Evolutionary conservation across 2,888 invertebrate species (phyloP).

Genomic region (Protophormia terraenovae): DNA sequence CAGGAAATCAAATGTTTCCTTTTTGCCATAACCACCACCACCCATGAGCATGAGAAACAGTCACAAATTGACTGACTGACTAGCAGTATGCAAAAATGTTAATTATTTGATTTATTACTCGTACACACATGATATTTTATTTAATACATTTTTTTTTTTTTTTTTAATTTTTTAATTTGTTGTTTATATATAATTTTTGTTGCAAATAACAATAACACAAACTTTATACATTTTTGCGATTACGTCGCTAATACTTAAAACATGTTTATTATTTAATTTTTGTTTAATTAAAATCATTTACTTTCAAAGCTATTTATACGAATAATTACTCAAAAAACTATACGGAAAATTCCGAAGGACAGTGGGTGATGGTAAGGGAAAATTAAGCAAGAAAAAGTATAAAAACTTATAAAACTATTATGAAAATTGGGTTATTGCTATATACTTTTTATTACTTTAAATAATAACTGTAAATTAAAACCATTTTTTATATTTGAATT

Average conservation of each 20-base stretch:
- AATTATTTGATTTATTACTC: slow-evolving; percentile 10
- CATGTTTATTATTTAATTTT: slow-evolving; percentile 58
- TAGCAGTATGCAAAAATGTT: neutral
- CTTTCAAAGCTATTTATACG: slow-evolving; percentile 38
- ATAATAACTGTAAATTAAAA: neutral
- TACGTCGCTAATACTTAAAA: slow-evolving; percentile 29
- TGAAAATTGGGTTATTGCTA: neutral
- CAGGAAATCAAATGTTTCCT: slow-evolving; percentile 14
- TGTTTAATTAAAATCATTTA: slow-evolving; percentile 58
- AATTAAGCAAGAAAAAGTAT: neutral
- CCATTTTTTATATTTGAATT: too few species aligned
- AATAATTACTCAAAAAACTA: slow-evolving; percentile 40
- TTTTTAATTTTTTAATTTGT: neutral
- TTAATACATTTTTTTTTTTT: neutral
- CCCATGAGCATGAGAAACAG: neutral
- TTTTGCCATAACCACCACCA: neutral
- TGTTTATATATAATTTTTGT: too few species aligned
- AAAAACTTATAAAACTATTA: neutral
- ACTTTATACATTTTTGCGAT: slow-evolving; percentile 16
- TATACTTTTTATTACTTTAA: too few species aligned
- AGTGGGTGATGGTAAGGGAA: neutral
- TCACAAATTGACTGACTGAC: neutral
- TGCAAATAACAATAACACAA: neutral
- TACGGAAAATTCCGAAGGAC: slow-evolving; percentile 12
- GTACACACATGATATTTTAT: neutral